Evolutionary conservation across 2,888 invertebrate genomes (phyloP), one percentile per base, ranked within the genome.

Genomic region (Pasiphila rectangulata): DNA sequence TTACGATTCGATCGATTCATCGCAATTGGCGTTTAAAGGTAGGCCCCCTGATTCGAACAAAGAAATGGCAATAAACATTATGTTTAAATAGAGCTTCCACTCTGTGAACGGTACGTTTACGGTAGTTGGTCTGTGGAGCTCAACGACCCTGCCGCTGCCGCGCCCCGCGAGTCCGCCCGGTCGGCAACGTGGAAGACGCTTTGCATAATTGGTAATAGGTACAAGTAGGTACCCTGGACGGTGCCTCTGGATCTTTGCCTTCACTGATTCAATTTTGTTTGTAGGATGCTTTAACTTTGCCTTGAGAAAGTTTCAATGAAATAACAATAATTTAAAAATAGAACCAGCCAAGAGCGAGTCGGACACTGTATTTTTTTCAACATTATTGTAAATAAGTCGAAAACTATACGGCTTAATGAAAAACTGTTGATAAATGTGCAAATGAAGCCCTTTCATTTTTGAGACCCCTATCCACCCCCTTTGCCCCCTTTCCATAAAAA

Each of bases 181-280:
- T 73, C 79, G 75, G n/a, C 77, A 70, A 67, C 81, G 71, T 74
- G 77, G 83, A 84, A 85, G 81, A 79, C 79, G 83, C 79, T 86
- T 87, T 86, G 82, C 87, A 87, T 87, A 87, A 87, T 86, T 86
- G 84, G 78, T 83, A 83, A 83, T 78, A 36, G 36, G 36, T 36
- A 85, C 80, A 83, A 83, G 81, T 83, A 82, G 64, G 64, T 72
- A 74, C 70, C 42, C 49, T 54, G 50, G 43, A 42, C 38, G 38
- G 42, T 50, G 35, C 42, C 42, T 23, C 25, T 32, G 36, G 27
- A 48, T 52, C 47, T 49, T 43, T 39, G 32, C 40, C 43, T 45
- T 46, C 49, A 46, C 51, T 48, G 37, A 51, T 46, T 46, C 43
- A 39, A 51, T 51, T 46, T 39, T 37, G 37, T 32, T 13, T 32